Conservation (phyloP, 2,797 vertebrate species). For the Emydoidea blandingii region DNA sequence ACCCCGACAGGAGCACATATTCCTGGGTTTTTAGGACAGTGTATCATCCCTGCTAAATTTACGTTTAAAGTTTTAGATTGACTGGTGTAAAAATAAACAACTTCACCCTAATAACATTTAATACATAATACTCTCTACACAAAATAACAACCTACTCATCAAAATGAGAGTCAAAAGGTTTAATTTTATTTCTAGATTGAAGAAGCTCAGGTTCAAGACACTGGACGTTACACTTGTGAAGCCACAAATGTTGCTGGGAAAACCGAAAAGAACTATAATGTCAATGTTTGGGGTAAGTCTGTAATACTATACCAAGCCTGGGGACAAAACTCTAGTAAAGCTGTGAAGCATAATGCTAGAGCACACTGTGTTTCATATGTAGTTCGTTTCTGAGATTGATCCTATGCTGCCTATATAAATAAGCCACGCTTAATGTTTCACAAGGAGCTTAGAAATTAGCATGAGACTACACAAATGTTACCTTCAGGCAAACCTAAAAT, state of each 20-base stretch:
- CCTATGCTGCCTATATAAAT: background rate
- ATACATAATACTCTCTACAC: background rate
- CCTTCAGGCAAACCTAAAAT: background rate
- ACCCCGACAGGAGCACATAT: background rate
- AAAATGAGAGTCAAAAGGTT: background rate
- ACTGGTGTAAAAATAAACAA: background rate
- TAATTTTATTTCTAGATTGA: conserved; percentile 83
- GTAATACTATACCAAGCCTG: background rate
- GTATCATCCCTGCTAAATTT: background rate
- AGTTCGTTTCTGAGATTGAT: background rate
- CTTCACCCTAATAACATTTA: background rate
- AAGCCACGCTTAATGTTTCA: background rate
- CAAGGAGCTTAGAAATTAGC: background rate
- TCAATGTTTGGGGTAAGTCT: conserved; percentile 95
- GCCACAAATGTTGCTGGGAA: conserved; percentile 96
- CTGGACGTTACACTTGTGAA: conserved; percentile 96
- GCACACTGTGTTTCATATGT: background rate
- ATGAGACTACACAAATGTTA: background rate
- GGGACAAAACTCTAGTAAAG: background rate
- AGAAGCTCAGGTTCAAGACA: conserved; percentile 90
- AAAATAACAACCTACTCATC: background rate
- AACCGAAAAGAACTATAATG: conserved; percentile 96
- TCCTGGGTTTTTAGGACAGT: fast-evolving
- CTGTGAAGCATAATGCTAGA: background rate
- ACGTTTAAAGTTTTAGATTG: background rate